These are phyloP conservation scores for Linhomoeus sp. DNA, from an alignment of 2,888 invertebrate genomes.

Conservation along the genomic window DNA sequence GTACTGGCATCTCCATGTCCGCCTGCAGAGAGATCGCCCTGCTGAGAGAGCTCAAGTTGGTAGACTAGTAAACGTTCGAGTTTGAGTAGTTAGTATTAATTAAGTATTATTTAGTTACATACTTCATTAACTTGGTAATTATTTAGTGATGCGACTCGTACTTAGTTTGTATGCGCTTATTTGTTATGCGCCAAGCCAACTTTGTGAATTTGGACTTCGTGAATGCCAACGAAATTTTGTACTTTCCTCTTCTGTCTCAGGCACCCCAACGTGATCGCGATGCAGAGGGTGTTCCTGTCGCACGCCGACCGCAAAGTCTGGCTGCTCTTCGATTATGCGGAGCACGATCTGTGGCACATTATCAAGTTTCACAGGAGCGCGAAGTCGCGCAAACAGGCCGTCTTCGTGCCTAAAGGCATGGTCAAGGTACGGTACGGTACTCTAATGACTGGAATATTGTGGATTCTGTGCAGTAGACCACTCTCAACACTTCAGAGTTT, in stretches of 20 bases:
- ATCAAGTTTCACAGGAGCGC: slow-evolving; percentile 96
- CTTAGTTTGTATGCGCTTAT: no score
- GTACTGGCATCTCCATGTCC: slow-evolving; percentile 94
- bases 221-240: no score
- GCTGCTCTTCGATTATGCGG: slow-evolving; percentile 90
- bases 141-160: no score
- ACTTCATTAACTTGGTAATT: neutral
- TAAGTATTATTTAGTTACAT: slow-evolving; percentile 1
- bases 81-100: neutral
- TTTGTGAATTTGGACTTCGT: no score
- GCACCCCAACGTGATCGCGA: slow-evolving; percentile 78
- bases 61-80: neutral
- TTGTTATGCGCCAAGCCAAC: no score
- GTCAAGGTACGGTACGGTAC: neutral
- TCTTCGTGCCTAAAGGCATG: slow-evolving; percentile 12
- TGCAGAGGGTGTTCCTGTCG: slow-evolving; percentile 86
- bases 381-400: slow-evolving; percentile 56
- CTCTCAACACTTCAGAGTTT: slow-evolving; percentile 43
- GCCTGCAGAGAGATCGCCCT: slow-evolving; percentile 87
- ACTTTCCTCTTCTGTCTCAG: slow-evolving; percentile 13
- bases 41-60: slow-evolving; percentile 57
- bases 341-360: slow-evolving; percentile 98
- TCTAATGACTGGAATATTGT: neutral
- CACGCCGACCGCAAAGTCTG: slow-evolving; percentile 78
- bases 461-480: neutral